Conservation (phyloP, 2,888 invertebrate species). For the Ypsolopha scabrella region DNA sequence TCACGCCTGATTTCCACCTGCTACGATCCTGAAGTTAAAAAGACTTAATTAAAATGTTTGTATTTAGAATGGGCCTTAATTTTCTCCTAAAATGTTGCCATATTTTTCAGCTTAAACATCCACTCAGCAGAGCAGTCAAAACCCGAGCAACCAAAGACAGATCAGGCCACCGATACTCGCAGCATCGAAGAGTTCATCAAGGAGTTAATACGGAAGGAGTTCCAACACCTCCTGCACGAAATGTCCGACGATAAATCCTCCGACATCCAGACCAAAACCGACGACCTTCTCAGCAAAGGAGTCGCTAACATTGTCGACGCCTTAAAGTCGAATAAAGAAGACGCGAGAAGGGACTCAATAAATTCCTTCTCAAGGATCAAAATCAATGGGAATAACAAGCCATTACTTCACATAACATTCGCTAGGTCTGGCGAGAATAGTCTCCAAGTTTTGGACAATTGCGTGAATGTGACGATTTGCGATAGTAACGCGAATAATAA, state of each 20-base stretch:
- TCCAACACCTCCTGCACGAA: conserved; percentile 42
- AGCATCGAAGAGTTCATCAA: conserved; percentile 55
- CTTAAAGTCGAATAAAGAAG: conserved; percentile 23
- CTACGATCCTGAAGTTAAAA: no score
- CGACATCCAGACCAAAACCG: conserved; percentile 19
- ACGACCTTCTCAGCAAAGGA: conserved; percentile 43
- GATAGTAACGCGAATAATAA: conserved; percentile 16
- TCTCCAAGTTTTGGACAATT: conserved; percentile 51
- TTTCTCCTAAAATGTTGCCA: no score
- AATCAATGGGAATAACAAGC: conserved; percentile 60
- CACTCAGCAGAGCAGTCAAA: conserved; percentile 13
- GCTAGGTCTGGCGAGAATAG: conserved; percentile 48
- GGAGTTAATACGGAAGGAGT: conserved; percentile 50
- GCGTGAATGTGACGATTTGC: conserved; percentile 53
- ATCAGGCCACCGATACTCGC: conserved; percentile 51
- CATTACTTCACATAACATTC: conserved; percentile 53
- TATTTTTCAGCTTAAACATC: conserved; percentile 1
- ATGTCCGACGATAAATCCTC: conserved; percentile 33
- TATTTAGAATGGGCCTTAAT: no score
- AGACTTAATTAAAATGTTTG: no score
- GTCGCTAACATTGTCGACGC: conserved; percentile 46
- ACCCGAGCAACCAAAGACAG: conserved; percentile 26
- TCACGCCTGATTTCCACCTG: no score
- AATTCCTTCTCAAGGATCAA: conserved; percentile 52
- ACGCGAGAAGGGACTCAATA: conserved; percentile 24